Base-by-base conservation (phyloP, 2,113 vertebrate genomes). In the Nothobranchius furzeri region DNA sequence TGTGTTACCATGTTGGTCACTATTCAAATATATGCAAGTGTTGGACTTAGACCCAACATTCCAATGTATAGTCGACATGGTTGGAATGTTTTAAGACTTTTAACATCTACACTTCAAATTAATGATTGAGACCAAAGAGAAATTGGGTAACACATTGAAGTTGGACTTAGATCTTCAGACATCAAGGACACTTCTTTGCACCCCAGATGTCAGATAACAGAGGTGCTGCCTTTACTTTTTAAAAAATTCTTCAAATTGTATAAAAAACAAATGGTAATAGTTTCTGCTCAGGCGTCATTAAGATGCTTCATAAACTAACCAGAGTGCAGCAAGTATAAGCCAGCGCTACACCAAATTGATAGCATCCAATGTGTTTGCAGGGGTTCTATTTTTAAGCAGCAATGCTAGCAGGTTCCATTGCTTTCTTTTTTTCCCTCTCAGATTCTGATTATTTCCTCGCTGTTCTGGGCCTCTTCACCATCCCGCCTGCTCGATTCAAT, bases 361-460 rank as follows among this genome's bases (percentile, higher is more conserved):
- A 91, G 91, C 89, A 84, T 88, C 83, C 63, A 74, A 89, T 66
- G 83, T 86, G 80, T 89, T 89, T 79, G 80, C 88, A 86, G 88
- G 80, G 82, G 83, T 89, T 83, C 83, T 88, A 87, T 89, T 89
- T 91, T 89, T 92, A 88, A 60, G 55, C 79, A 13, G 72, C 71
- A 64, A 88, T 79, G 75, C 86, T 79, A 78, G 30, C 30, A 30
- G 81, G 88, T 88, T 72, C 76, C 64, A 74, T 85, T 7, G 1
- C 9, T 77, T 50, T 24, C 48, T 58, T 66, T 68, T 67, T 59
- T 67, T 36, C 7, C 10, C 48, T 50, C 25, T 57, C 56, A 57
- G 59, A 64, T 50, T 61, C 63, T 10, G 78, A 87, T 89, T 81
- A 90, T 81, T 86, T 79, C 70, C 61, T 37, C 56, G 62, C 64